These are phyloP conservation scores for Hirtodrosophila confusa DNA, from an alignment of 2,888 invertebrate genomes.

Conservation along the genomic window DNA sequence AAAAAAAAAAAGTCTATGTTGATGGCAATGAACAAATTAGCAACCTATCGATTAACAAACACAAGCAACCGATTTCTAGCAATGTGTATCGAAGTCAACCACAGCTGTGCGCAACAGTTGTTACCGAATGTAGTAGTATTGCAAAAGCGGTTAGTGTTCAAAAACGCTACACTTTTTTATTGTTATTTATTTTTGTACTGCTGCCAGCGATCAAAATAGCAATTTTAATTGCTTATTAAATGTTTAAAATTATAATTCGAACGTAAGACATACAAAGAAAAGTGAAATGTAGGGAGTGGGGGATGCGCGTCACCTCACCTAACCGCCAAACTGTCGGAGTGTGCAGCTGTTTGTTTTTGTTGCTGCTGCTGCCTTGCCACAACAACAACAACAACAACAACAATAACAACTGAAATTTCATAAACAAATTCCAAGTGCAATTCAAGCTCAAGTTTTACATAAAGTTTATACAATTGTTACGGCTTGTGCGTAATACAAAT, in stretches of 20 bases:
- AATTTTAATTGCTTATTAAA: neutral
- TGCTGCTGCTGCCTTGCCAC: slow-evolving; percentile 20
- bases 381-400: slow-evolving; percentile 20
- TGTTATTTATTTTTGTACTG: slow-evolving; percentile 41
- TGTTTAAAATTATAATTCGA: neutral
- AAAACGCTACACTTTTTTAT: slow-evolving; percentile 20
- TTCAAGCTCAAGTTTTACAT: slow-evolving; percentile 17
- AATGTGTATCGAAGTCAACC: neutral
- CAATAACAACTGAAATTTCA: slow-evolving; percentile 29
- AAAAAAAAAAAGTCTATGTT: too few species aligned
- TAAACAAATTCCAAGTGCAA: slow-evolving; percentile 44
- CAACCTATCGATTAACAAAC: slow-evolving; percentile 14
- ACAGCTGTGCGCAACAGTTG: slow-evolving; percentile 49
- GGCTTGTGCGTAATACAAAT: slow-evolving; percentile 35
- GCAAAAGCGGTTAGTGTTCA: slow-evolving; percentile 17
- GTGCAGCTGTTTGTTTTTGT: slow-evolving; percentile 44
- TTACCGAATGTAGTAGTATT: slow-evolving; percentile 5
- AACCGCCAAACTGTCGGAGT: slow-evolving; percentile 12
- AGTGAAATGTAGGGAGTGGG: neutral
- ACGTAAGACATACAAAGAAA: neutral
- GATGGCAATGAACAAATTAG: too few species aligned
- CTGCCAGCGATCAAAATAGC: slow-evolving; percentile 13
- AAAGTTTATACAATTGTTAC: slow-evolving; percentile 29
- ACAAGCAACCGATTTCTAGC: neutral
- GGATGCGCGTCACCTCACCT: slow-evolving; percentile 15